A percentile compares a stretch with the other conserved stretches of the same genome.
phyloP scores from a whole-genome alignment of 2,888 invertebrate genomes.

The Diabrotica balteata region DNA sequence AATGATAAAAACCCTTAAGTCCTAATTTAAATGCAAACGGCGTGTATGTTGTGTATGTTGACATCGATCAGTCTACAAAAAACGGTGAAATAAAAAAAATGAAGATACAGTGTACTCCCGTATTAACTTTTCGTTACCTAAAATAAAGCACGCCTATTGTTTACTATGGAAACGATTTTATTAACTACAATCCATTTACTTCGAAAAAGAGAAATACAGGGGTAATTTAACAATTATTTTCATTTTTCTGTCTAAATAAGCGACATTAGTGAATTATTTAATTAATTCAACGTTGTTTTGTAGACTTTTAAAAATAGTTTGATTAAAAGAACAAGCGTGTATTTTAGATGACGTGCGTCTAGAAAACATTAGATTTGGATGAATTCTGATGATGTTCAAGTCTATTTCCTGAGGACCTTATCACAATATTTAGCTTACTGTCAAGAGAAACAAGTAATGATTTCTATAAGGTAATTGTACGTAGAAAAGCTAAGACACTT shows the following conservation, averaged over 20 bases:
- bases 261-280: too few relatives aligned
- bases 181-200: too few relatives aligned
- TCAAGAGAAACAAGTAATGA: conserved; percentile 30
- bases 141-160: too few relatives aligned
- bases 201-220: too few relatives aligned
- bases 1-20: conserved; percentile 38
- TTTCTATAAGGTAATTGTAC: conserved; percentile 6
- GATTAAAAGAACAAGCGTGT: conserved; percentile 32
- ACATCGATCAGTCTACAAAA: conserved; percentile 5
- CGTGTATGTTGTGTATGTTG: conserved; percentile 31
- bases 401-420: conserved; percentile 61
- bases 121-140: too few relatives aligned
- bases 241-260: too few relatives aligned
- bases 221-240: neutral
- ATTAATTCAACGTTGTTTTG: conserved; percentile 1
- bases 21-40: conserved; percentile 40
- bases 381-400: conserved; percentile 54
- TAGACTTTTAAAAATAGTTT: conserved; percentile 15
- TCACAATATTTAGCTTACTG: conserved; percentile 56
- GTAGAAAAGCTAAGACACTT: conserved; percentile 8
- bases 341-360: conserved; percentile 34
- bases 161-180: too few relatives aligned
- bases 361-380: conserved; percentile 54
- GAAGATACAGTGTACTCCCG: neutral
- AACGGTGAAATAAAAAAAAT: neutral